phyloP scores from a whole-genome alignment of 2,888 invertebrate genomes.

The Dicyrtoma fusca region DNA sequence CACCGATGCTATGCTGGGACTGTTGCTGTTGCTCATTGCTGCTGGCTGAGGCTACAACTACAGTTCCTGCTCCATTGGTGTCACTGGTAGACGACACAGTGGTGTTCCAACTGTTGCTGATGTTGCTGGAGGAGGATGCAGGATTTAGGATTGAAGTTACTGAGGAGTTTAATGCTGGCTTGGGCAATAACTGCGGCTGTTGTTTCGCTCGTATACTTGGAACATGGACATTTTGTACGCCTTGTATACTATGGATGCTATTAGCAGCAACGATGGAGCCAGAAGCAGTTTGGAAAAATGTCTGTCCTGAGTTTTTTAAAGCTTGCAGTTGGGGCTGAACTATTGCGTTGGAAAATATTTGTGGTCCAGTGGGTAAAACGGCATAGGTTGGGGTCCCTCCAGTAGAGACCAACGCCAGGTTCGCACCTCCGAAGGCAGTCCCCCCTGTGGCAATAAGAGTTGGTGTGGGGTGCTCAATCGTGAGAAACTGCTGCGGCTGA shows the following conservation, averaged over 20 bases:
- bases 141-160: slow-evolving; percentile 25
- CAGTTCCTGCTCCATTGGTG: slow-evolving; percentile 14
- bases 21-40: slow-evolving; percentile 8
- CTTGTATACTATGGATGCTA: slow-evolving; percentile 26
- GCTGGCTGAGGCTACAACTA: background rate
- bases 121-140: slow-evolving; percentile 29
- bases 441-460: slow-evolving; percentile 45
- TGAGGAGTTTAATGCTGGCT: slow-evolving; percentile 43
- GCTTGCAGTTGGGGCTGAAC: slow-evolving; percentile 54
- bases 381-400: slow-evolving; percentile 53
- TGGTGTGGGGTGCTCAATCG: slow-evolving; percentile 51
- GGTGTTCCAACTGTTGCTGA: slow-evolving; percentile 30
- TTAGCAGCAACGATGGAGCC: slow-evolving; percentile 50
- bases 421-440: slow-evolving; percentile 44
- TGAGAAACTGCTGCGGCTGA: slow-evolving; percentile 48
- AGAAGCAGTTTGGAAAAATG: slow-evolving; percentile 51
- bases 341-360: slow-evolving; percentile 53
- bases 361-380: slow-evolving; percentile 48
- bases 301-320: slow-evolving; percentile 51
- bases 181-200: slow-evolving; percentile 55
- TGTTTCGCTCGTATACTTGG: slow-evolving; percentile 47
- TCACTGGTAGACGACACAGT: slow-evolving; percentile 31
- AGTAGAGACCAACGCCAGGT: slow-evolving; percentile 52
- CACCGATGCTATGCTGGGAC: slow-evolving; percentile 31
- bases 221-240: slow-evolving; percentile 32